Evolutionary conservation across 2,797 vertebrate species (phyloP), one percentile per base, ranked within the genome.

Genomic region (Eulemur mongoz): DNA sequence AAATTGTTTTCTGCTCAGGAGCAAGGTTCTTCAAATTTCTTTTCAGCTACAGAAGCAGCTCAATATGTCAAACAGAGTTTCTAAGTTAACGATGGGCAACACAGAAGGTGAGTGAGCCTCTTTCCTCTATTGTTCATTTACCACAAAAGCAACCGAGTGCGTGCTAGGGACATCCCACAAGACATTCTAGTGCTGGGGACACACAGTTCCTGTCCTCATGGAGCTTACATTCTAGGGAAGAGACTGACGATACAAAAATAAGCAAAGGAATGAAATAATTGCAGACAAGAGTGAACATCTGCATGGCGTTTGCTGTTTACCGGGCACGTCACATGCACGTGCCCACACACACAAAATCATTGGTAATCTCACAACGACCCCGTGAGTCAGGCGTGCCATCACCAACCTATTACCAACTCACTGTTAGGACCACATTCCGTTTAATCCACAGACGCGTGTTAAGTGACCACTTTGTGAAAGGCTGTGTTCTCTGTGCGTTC

Each of bases 51-150:
- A 59, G 43, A 83, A 67, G 43, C 79, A 69, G 57, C 48, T 90
- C 70, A 90, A 5, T 7, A 63, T n/a, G n/a, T 12, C 20, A 72
- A 80, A 40, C 2, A 38, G 48, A 48, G 75, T 86, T 94, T 93
- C 30, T 82, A 5, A 57, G 20, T 27, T 40, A 61, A 69, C 70
- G 78, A 52, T n/a, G 18, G 40, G 30, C 48, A 35, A 83, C 35
- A 22, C 4, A 52, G 32, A 83, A 22, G 48, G 6, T 32, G 57
- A 81, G 22, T 23, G 35, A 81, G 22, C 40, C 48, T 1, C 20
- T 20, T 79, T 76, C n/a, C 6, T 79, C 61, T 93, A 75, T 86
- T 38, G n/a, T 63, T 96, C 32, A 70, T 57, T 73, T 54, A 79
- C 8, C 48, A 92, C 15, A 43, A 82, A 78, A 91, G 59, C 52